A percentile compares a stretch with the other conserved stretches of the same genome.
Conservation (phyloP, 2,113 vertebrate species). For the Callopanchax toddi region DNA sequence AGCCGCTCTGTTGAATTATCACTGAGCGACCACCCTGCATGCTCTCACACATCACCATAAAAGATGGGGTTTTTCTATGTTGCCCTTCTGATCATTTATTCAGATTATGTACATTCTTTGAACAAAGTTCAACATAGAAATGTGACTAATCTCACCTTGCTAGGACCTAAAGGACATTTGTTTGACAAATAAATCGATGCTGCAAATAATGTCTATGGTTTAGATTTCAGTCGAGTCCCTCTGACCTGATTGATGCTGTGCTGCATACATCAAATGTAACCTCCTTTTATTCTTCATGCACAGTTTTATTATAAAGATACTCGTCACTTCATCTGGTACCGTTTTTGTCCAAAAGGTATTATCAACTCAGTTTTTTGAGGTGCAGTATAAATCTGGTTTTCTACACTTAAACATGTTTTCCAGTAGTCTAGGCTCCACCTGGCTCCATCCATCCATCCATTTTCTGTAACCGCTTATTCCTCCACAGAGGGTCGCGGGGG, state of each 20-base stretch:
- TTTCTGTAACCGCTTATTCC: too few species aligned
- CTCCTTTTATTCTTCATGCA: neutral
- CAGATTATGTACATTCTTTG: neutral
- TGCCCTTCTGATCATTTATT: neutral
- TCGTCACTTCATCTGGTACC: too few species aligned
- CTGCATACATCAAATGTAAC: neutral
- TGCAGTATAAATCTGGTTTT: neutral
- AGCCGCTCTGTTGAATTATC: too few species aligned
- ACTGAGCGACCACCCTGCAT: neutral
- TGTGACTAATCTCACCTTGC: neutral
- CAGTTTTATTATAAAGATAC: neutral
- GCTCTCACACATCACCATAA: neutral
- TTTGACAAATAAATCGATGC: neutral
- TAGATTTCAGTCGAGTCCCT: too few species aligned
- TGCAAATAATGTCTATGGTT: neutral
- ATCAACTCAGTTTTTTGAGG: neutral
- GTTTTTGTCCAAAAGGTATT: neutral
- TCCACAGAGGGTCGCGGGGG: too few species aligned
- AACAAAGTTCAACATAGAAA: slow-evolving; percentile 1
- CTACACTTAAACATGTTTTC: too few species aligned
- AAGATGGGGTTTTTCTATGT: neutral
- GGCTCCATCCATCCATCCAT: too few species aligned
- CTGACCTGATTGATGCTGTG: neutral
- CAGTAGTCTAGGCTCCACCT: too few species aligned
- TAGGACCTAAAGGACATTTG: neutral